These are phyloP conservation scores for Morone chrysops DNA, from an alignment of 2,113 vertebrate species.

Conservation along the genomic window DNA sequence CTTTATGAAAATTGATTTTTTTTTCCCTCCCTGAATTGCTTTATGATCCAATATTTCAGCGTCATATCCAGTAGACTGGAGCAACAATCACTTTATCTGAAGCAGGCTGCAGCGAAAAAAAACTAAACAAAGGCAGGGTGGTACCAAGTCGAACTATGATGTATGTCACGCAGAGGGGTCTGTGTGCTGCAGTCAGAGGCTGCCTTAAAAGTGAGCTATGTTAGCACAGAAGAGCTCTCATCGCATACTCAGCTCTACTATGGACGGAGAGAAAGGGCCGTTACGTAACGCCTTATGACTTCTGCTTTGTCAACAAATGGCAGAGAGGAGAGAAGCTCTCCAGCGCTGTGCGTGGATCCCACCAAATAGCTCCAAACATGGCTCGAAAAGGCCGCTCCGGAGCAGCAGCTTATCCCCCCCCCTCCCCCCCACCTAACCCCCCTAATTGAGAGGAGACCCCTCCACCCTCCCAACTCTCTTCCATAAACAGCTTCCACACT, in stretches of 20 bases:
- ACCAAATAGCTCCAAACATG: conserved; percentile 86
- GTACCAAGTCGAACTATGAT: conserved; percentile 38
- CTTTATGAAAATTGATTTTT: conserved; percentile 13
- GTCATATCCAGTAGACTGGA: conserved; percentile 16
- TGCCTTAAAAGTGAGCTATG: conserved; percentile 50
- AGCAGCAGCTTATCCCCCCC: conserved; percentile 70
- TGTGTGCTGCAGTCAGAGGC: conserved; percentile 46
- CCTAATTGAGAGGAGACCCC: conserved; percentile 74
- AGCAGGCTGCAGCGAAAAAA: conserved; percentile 10
- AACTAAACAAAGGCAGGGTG: conserved; percentile 40
- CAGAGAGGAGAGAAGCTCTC: conserved; percentile 74
- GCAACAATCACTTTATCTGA: conserved; percentile 8
- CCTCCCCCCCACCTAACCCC: conserved; percentile 12
- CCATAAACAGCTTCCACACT: conserved; percentile 82
- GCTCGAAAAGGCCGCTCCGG: conserved; percentile 71
- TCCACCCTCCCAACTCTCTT: conserved; percentile 57
- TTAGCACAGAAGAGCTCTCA: conserved; percentile 71
- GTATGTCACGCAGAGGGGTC: conserved; percentile 32
- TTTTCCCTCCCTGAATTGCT: neutral
- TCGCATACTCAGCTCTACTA: conserved; percentile 59
- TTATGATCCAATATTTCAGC: neutral
- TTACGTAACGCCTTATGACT: conserved; percentile 80
- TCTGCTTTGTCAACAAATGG: conserved; percentile 84
- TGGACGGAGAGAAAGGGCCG: conserved; percentile 48
- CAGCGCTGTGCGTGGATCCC: conserved; percentile 64